phyloP scores from a whole-genome alignment of 2,797 vertebrate species.

The Sebastes flavidus region DNA sequence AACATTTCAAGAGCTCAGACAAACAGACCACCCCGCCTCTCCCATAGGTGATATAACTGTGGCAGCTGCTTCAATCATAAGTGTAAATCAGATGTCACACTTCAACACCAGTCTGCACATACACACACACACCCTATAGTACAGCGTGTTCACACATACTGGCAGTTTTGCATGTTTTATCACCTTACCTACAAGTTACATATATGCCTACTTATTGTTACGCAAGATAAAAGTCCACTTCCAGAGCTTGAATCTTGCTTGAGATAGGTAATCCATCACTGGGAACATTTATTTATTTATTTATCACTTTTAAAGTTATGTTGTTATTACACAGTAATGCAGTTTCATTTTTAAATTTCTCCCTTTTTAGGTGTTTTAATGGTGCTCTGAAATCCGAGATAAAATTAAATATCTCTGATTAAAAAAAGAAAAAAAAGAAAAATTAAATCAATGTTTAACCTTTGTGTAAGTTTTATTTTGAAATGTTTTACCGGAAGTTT shows the following conservation, averaged over 20 bases:
- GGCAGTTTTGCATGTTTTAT: slow-evolving; percentile 4
- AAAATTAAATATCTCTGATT: not conserved
- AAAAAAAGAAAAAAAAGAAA: not conserved
- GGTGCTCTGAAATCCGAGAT: not conserved
- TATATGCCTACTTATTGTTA: too few relatives aligned
- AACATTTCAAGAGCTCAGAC: slow-evolving; percentile 3
- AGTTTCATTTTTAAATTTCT: not conserved
- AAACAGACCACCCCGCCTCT: slow-evolving; percentile 5
- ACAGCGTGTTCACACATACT: not conserved
- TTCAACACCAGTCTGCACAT: not conserved
- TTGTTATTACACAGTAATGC: not conserved
- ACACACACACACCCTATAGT: not conserved
- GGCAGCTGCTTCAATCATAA: slow-evolving; percentile 54
- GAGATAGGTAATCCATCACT: not conserved
- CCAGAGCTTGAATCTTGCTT: not conserved
- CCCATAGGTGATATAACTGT: slow-evolving; percentile 28
- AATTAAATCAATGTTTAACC: not conserved
- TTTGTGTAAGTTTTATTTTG: not conserved
- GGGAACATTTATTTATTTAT: not conserved
- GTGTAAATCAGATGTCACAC: slow-evolving; percentile 39
- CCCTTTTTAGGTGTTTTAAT: not conserved
- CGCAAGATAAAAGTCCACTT: not conserved
- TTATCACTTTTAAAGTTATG: not conserved
- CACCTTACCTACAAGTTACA: not conserved
- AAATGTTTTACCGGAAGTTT: not conserved